Conservation (phyloP, 2,888 invertebrate genomes). For the Callosobruchus maculatus region DNA sequence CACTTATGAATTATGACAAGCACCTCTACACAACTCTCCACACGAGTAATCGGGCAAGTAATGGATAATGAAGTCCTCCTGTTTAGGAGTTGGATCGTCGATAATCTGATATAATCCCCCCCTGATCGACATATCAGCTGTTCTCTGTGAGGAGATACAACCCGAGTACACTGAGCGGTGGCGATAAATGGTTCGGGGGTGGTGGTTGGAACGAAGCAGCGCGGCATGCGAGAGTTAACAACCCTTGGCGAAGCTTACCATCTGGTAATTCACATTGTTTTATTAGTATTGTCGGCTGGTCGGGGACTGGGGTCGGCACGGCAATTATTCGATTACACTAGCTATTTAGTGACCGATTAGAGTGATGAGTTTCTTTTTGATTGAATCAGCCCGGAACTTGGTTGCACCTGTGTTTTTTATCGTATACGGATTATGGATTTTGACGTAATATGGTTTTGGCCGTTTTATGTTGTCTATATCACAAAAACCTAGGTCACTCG, state of each 20-base stretch:
- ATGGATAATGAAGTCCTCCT: slow-evolving; percentile 13
- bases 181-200: background rate
- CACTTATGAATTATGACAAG: slow-evolving; percentile 4
- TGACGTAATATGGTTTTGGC: too few species aligned
- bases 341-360: slow-evolving; percentile 11
- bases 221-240: background rate
- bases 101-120: background rate
- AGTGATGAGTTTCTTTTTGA: background rate
- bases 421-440: background rate
- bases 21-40: too few species aligned
- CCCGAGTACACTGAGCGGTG: background rate
- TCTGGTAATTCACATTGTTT: background rate
- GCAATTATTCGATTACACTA: slow-evolving; percentile 33
- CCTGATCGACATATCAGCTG: background rate
- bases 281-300: background rate
- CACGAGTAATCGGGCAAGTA: slow-evolving; percentile 3
- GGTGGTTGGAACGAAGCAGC: background rate
- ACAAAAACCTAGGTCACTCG: too few species aligned
- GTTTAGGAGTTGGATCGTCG: slow-evolving; percentile 6
- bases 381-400: background rate
- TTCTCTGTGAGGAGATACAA: background rate
- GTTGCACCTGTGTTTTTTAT: background rate
- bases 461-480: too few species aligned
- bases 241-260: background rate
- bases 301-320: slow-evolving; percentile 23